A percentile compares a stretch with the other conserved stretches of the same genome.
These are phyloP conservation scores for Carcharodon carcharias DNA, from an alignment of 2,797 vertebrate species.

Conservation along the genomic window DNA sequence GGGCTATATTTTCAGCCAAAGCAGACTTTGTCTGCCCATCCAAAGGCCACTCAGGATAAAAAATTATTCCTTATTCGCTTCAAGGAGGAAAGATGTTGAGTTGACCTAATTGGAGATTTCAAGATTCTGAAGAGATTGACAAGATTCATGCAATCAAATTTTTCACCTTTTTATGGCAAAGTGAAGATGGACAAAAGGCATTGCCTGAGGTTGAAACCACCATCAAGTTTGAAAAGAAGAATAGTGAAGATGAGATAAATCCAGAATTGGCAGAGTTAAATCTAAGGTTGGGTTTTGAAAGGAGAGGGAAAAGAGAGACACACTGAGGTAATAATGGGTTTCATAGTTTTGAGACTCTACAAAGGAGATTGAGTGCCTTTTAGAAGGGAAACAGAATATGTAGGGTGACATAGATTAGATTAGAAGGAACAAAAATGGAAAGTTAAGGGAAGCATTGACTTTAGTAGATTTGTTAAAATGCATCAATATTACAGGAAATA, in stretches of 20 bases:
- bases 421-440: background rate
- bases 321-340: background rate
- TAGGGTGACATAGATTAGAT: background rate
- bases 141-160: background rate
- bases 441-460: background rate
- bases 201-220: background rate
- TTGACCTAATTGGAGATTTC: background rate
- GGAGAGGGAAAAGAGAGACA: background rate
- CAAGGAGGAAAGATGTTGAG: background rate
- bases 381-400: background rate
- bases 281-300: background rate
- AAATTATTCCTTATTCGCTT: background rate
- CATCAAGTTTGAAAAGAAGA: background rate
- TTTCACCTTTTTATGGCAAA: background rate
- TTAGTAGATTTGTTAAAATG: background rate
- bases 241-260: background rate
- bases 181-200: background rate
- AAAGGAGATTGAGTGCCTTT: background rate
- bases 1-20: background rate
- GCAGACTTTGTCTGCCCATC: background rate
- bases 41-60: background rate
- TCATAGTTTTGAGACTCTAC: background rate
- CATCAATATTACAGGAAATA: background rate
- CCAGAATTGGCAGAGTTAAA: background rate
- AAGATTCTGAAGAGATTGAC: background rate